Evolutionary conservation across 2,113 vertebrate species (phyloP).

Genomic region (Erythrocercus mccallii): DNA sequence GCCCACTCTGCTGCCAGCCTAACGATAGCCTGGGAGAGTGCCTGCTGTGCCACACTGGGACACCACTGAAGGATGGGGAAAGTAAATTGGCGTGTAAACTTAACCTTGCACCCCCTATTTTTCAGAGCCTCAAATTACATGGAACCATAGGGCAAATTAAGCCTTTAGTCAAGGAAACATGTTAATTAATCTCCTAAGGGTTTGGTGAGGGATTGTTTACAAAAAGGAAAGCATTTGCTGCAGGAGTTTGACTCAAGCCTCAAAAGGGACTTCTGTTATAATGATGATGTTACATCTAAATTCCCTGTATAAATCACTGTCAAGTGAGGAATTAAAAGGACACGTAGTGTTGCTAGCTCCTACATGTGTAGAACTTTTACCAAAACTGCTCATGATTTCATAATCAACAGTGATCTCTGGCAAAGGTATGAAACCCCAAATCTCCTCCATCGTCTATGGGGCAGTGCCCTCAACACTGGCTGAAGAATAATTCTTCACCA

Average conservation of each 20-base stretch:
- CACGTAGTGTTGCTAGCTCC: not conserved
- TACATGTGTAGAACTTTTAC: not conserved
- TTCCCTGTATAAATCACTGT: not conserved
- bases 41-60: not conserved
- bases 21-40: not conserved
- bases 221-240: slow-evolving; percentile 14
- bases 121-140: slow-evolving; percentile 4
- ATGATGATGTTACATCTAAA: not conserved
- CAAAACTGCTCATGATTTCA: not conserved
- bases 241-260: slow-evolving; percentile 7
- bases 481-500: not conserved
- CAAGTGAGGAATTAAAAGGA: not conserved
- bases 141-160: slow-evolving; percentile 17
- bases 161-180: slow-evolving; percentile 4
- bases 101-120: not conserved
- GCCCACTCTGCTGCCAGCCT: not conserved
- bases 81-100: slow-evolving; percentile 1
- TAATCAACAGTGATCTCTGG: not conserved
- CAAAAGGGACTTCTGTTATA: not conserved
- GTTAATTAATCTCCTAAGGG: slow-evolving; percentile 39
- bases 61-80: not conserved
- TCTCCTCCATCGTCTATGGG: not conserved
- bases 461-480: not conserved
- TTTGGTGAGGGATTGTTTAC: slow-evolving; percentile 27
- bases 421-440: not conserved